These are phyloP conservation scores for Egretta garzetta DNA, from an alignment of 2,113 vertebrate species.

Conservation along the genomic window DNA sequence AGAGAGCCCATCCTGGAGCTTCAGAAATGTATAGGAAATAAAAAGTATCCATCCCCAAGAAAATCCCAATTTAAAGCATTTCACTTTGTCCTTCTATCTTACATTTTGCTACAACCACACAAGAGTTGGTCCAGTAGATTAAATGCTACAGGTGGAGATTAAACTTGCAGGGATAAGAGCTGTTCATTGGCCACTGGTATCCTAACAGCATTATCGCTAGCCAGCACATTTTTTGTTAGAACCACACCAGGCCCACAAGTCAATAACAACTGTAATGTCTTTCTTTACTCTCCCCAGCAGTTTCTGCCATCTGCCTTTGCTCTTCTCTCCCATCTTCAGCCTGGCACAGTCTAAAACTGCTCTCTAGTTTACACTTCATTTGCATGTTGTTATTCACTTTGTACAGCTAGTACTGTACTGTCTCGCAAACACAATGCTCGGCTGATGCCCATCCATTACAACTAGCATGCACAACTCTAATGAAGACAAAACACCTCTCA, in stretches of 20 bases:
- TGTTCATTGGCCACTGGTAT: neutral
- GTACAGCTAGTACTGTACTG: neutral
- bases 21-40: neutral
- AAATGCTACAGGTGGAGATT: neutral
- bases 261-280: neutral
- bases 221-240: neutral
- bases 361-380: neutral
- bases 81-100: neutral
- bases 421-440: neutral
- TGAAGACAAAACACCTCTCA: neutral
- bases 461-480: neutral
- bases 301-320: neutral
- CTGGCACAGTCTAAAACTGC: neutral
- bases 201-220: neutral
- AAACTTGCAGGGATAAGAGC: neutral
- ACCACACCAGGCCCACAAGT: neutral
- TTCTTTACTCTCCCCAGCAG: neutral
- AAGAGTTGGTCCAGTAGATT: neutral
- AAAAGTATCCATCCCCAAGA: neutral
- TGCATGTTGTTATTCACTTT: neutral
- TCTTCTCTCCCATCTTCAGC: neutral
- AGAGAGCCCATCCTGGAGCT: neutral
- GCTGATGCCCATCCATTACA: neutral
- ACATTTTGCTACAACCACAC: neutral
- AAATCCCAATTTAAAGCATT: neutral